Conservation (phyloP, 30 jellyfish, hydroid and myxozoan genomes). For the Hydractinia symbiolongicarpus region DNA sequence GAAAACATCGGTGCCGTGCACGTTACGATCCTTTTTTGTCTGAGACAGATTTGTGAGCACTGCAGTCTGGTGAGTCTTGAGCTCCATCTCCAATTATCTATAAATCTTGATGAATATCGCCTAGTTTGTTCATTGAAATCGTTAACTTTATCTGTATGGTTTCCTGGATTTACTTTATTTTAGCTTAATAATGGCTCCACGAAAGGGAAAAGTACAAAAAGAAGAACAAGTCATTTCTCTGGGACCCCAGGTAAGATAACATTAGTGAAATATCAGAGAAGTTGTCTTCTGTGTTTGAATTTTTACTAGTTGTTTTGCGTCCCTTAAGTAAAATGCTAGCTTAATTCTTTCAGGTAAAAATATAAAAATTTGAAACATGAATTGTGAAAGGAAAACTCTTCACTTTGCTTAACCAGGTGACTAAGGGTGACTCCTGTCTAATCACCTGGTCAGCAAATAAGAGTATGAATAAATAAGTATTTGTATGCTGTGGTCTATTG, state of each 20-base stretch:
- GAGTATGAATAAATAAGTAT: too few species aligned
- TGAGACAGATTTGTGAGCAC: too few species aligned
- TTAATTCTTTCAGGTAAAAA: not conserved
- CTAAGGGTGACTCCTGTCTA: conserved; percentile 39
- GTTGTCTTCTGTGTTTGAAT: too few species aligned
- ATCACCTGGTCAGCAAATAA: conserved; percentile 12
- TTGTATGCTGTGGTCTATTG: too few species aligned
- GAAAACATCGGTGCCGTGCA: too few species aligned
- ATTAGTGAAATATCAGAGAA: not conserved
- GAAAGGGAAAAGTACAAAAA: conserved; percentile 92
- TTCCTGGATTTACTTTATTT: not conserved
- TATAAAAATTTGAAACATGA: not conserved
- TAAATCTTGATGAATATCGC: too few species aligned
- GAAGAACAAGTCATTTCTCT: conserved; percentile 94
- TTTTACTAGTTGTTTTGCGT: too few species aligned
- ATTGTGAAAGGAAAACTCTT: conserved; percentile 31
- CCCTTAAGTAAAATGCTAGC: not conserved
- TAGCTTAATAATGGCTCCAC: conserved; percentile 93
- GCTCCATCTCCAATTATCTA: too few species aligned
- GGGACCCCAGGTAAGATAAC: conserved; percentile 84
- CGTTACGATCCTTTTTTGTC: too few species aligned
- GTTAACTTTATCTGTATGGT: too few species aligned
- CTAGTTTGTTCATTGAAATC: too few species aligned
- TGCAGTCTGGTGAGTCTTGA: too few species aligned
- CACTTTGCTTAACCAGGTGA: conserved; percentile 16